phyloP scores from a whole-genome alignment of 2,888 invertebrate species.

The Unio delphinus region DNA sequence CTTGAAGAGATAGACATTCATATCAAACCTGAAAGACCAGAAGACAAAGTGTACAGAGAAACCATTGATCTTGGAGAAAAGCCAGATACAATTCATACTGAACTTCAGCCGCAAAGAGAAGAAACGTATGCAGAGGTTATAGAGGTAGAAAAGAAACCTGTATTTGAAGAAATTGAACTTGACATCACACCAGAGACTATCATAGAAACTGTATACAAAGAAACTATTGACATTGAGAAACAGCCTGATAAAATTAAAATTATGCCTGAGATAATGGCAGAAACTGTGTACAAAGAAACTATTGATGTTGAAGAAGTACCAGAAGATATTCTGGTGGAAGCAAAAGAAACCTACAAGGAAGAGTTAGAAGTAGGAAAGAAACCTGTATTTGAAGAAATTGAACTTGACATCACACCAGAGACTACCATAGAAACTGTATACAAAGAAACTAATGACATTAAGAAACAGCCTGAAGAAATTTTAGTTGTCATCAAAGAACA shows the following conservation, averaged over 20 bases:
- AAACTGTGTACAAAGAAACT: too few species aligned
- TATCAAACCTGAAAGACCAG: slow-evolving; percentile 5
- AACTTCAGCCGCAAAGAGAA: too few species aligned
- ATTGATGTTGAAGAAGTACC: too few species aligned
- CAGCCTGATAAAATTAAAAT: too few species aligned
- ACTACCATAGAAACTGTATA: slow-evolving; percentile 9
- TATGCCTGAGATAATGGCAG: too few species aligned
- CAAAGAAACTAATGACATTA: slow-evolving; percentile 11
- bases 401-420: slow-evolving; percentile 6
- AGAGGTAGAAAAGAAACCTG: too few species aligned
- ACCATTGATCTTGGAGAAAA: too few species aligned
- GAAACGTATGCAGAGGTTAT: too few species aligned
- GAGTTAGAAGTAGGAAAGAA: slow-evolving; percentile 10
- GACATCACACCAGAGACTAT: slow-evolving; percentile 2
- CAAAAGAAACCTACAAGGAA: neutral
- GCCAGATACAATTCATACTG: too few species aligned
- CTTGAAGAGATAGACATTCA: neutral
- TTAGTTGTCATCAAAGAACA: slow-evolving; percentile 4
- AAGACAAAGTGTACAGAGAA: slow-evolving; percentile 1
- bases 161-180: neutral
- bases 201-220: too few species aligned
- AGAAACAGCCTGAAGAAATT: slow-evolving; percentile 1
- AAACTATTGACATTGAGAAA: too few species aligned
- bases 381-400: slow-evolving; percentile 11
- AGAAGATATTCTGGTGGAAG: too few species aligned